These are phyloP conservation scores for Pachliopta kotzebuea DNA, from an alignment of 2,888 invertebrate genomes.

Conservation along the genomic window DNA sequence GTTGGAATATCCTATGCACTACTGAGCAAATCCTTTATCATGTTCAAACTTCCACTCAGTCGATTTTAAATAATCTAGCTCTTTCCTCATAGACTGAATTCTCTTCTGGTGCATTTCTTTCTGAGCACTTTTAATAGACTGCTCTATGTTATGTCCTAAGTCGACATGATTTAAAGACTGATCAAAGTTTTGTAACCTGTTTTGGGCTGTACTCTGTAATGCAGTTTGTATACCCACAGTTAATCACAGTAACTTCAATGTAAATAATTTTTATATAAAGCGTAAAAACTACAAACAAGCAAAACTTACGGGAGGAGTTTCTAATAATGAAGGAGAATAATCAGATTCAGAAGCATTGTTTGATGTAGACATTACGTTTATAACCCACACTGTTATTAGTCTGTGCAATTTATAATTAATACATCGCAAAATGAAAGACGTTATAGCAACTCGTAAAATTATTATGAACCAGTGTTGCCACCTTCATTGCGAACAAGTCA, in stretches of 20 bases:
- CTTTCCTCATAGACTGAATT: slow-evolving; percentile 85
- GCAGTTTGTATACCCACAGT: neutral
- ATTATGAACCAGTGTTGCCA: too few relatives aligned
- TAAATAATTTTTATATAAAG: neutral
- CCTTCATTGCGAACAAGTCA: too few relatives aligned
- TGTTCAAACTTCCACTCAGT: slow-evolving; percentile 91
- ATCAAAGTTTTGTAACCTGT: slow-evolving; percentile 61
- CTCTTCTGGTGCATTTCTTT: slow-evolving; percentile 86
- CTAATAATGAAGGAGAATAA: slow-evolving; percentile 69
- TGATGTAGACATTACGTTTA: slow-evolving; percentile 68
- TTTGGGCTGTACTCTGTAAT: slow-evolving; percentile 54
- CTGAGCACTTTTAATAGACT: slow-evolving; percentile 76
- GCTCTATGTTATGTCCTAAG: slow-evolving; percentile 76
- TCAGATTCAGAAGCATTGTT: slow-evolving; percentile 71
- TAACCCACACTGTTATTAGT: neutral
- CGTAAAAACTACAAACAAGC: neutral
- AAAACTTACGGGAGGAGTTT: slow-evolving; percentile 63
- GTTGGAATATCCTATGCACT: slow-evolving; percentile 32
- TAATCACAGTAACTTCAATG: neutral
- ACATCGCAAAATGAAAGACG: neutral
- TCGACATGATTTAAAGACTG: slow-evolving; percentile 77
- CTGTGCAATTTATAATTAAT: neutral
- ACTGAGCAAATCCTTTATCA: slow-evolving; percentile 84
- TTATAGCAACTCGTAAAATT: neutral
- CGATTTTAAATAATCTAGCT: slow-evolving; percentile 87